phyloP scores from a whole-genome alignment of 2,113 vertebrate genomes.

The Petaurus breviceps region DNA sequence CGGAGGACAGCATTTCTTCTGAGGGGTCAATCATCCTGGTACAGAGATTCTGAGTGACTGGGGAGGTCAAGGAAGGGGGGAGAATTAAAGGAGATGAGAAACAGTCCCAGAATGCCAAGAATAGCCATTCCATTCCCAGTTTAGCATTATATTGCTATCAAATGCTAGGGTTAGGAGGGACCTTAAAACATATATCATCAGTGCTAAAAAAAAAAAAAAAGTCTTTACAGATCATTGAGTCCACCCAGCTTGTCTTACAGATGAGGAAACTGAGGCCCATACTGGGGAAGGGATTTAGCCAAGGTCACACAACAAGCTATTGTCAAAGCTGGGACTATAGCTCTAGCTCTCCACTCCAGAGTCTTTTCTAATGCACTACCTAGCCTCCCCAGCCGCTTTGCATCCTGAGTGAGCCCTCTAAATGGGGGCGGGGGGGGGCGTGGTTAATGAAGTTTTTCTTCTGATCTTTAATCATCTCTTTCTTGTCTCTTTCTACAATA shows the following conservation, averaged over 20 bases:
- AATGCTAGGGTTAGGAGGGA: background rate
- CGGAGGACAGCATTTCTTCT: background rate
- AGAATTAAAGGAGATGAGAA: background rate
- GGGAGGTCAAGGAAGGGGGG: background rate
- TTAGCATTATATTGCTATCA: background rate
- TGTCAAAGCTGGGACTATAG: background rate
- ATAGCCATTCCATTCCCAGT: background rate
- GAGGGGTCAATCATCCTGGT: background rate
- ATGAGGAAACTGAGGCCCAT: background rate
- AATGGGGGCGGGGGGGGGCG: no score
- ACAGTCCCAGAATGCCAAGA: background rate
- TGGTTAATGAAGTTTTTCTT: background rate
- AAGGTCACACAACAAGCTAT: background rate
- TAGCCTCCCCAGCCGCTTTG: background rate
- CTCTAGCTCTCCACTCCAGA: background rate
- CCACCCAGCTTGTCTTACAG: background rate
- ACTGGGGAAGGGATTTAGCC: background rate
- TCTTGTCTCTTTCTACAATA: background rate
- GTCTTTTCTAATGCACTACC: background rate
- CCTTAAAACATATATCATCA: background rate
- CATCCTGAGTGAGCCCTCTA: background rate
- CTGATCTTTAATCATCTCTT: background rate
- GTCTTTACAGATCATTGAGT: background rate
- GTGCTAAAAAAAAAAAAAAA: background rate
- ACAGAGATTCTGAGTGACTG: background rate